Evolutionary conservation across 2,888 invertebrate species (phyloP), one percentile per base, ranked within the genome.

Genomic region (Apotomis capreana): DNA sequence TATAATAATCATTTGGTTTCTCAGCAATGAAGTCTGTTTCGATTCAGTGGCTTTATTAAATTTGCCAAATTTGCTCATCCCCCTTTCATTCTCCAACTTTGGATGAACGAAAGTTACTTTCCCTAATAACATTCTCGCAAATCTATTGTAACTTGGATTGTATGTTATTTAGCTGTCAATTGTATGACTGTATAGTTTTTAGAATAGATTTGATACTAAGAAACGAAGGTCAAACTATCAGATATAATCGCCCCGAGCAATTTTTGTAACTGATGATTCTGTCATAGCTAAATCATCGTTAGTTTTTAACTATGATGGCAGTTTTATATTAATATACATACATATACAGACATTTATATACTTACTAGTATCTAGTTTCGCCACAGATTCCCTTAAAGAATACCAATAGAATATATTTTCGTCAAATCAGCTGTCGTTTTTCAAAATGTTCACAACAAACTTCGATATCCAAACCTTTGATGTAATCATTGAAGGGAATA

Each of bases 51-150:
- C 40, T 40, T 6, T 1, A 49, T 10, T 49, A 3, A 12, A 49
- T 49, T 67, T n/a, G 57, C 36, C 52, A 40, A 8, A 49, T 46
- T 54, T 15, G 4, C 37, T 64, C 37, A 51, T 59, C 59, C 59
- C 51, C 68, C 68, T 68, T 68, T 68, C 68, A 9, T 9, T 68
- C 59, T 68, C 68, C 59, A 59, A 52, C 51, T 59, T 68, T 59
- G 59, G 59, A 40, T 8, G 59, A 68, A 60, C 40, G 70, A 70
- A 65, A 70, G 70, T 60, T 49, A 63, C 57, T 64, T 65, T 70
- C 57, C 64, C 70, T 40, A 64, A 49, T 63, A 68, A 59, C 15
- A 63, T 54, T 54, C 54, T 40, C n/a, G 46, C 15, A 13, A 70
- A 54, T 59, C 60, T 64, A 70, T 70, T 65, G 70, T 70, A 46